A percentile compares a stretch with the other conserved stretches of the same genome.
Evolutionary conservation across 2,113 vertebrate species (phyloP).

Genomic region (Chrysochloris asiatica): DNA sequence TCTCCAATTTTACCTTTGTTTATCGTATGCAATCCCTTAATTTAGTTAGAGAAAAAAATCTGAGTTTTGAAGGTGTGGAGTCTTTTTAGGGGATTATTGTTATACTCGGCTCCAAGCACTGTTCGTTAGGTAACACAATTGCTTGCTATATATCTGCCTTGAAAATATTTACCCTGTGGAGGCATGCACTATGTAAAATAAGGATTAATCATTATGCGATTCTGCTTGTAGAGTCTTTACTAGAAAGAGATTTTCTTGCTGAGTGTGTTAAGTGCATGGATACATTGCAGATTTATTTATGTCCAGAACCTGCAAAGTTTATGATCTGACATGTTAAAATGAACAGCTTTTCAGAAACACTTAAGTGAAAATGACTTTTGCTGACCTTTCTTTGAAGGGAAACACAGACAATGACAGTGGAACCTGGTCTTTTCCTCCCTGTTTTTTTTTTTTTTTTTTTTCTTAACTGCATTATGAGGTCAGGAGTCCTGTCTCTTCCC

Average conservation of each 20-base stretch:
- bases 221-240: neutral
- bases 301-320: constrained; percentile 19
- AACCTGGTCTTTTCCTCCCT: neutral
- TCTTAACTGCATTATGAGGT: too few species aligned
- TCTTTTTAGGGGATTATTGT: neutral
- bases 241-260: neutral
- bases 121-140: neutral
- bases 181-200: neutral
- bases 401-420: neutral
- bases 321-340: constrained; percentile 23
- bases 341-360: too few species aligned
- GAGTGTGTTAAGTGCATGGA: neutral
- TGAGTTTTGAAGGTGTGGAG: neutral
- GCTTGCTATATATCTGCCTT: neutral
- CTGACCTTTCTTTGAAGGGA: constrained; percentile 34
- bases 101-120: neutral
- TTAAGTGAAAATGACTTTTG: neutral
- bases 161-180: neutral
- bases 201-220: neutral
- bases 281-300: neutral
- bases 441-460: too few species aligned
- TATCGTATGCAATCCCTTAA: neutral
- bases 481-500: too few species aligned
- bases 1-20: neutral
- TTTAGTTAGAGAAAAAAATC: neutral